Evolutionary conservation across 1,140 invertebrate genomes (phyloP), one percentile per base, ranked within the genome.

Genomic region (Melitaea cinxia): DNA sequence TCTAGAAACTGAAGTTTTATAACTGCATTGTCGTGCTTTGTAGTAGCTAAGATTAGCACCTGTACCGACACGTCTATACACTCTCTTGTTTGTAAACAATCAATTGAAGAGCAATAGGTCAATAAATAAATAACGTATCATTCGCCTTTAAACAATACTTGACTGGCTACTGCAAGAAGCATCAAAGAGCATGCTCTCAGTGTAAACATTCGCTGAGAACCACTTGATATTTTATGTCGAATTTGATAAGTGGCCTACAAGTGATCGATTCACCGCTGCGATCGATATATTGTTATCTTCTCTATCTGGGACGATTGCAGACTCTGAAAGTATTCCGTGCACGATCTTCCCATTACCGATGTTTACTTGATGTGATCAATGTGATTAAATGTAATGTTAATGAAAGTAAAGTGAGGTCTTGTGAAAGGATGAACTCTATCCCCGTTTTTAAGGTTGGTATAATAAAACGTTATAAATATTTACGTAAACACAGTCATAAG

Each of bases 391-490:
- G 26, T 50, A 37, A 28, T 61, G 61, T 19, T 15, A 17, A 12
- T 39, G 47, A 21, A 17, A 42, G 21, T 65, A 53, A 26, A n/a
- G 17, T 2, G 50, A 45, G 26, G 5, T 23, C 50, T 49, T 33
- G 23, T 42, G 21, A 42, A 54, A 64, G 63, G 59, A 77, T 80
- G 78, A 64, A 74, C 39, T 35, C 62, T 64, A 73, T 53, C 15
- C 63, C 73, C 28, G 77, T 75, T 42, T 68, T 78, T 21, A 83
- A 80, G 82, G 82, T 83, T 62, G 39, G 62, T 62, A 23, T 28
- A 12, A n/a, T n/a, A n/a, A n/a, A n/a, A n/a, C n/a, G n/a, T n/a
- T n/a, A n/a, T n/a, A n/a, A n/a, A n/a, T n/a, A n/a, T n/a, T n/a
- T n/a, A n/a, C n/a, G n/a, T n/a, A n/a, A n/a, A n/a, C n/a, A n/a